Evolutionary conservation across 2,797 vertebrate genomes (phyloP), one percentile per base, ranked within the genome.

Genomic region (Acanthornis magna): DNA sequence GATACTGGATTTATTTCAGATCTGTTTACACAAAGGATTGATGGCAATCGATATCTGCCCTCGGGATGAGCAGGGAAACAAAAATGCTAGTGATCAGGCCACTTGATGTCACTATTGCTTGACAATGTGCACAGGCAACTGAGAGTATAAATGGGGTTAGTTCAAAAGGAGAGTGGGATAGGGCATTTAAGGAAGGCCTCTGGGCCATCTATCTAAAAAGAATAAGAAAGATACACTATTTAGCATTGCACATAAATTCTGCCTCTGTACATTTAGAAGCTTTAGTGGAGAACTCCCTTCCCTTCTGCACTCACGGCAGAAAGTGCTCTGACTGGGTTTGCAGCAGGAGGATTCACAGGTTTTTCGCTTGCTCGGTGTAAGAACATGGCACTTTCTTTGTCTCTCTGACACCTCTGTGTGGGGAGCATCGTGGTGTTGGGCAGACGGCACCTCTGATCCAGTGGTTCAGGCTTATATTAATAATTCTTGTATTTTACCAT

Each of bases 71-170:
- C 1, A 10, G 23, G 27, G 68, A 65, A 62, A 85, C 66, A 74
- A 43, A 67, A 82, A 68, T 54, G 55, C 50, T 21, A 50, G 63
- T 1, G 3, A 80, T 30, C 76, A 89, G 38, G n/a, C 97, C 97
- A 94, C 97, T 96, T 95, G 97, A 95, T 98, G 98, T 97, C 97
- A 85, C 97, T 97, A 92, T 98, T 98, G 97, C 95, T 96, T 93
- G 96, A 95, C 89, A 88, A 95, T 91, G 68, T 16, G 85, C 70
- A 38, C 66, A 29, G 8, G 72, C 27, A 19, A 20, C 67, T 30
- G 61, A 25, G 78, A 78, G 42, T 32, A 47, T 38, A 81, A 87
- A 68, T 32, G 51, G 38, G 45, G 57, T 54, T 68, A 11, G 42
- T 90, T 91, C n/a, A 47, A 80, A 96, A 83, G 62, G 75, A 91